Conservation (phyloP, 2,797 vertebrate species). For the Mus caroli region DNA sequence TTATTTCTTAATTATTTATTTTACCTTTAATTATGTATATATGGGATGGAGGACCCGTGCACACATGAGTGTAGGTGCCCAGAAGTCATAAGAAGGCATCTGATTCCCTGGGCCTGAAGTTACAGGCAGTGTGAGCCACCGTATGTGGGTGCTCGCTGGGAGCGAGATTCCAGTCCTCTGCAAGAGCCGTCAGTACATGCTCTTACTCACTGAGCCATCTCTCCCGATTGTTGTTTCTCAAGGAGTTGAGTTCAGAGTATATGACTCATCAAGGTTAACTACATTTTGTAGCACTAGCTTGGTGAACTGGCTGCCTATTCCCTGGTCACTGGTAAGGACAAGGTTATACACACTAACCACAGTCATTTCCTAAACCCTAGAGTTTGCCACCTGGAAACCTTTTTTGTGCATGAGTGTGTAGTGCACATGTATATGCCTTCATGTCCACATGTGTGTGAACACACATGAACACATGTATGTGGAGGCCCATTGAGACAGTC, state of each 20-base stretch:
- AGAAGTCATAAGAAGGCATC: background rate
- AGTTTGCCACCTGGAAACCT: background rate
- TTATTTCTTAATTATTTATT: slow-evolving; percentile 8
- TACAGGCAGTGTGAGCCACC: background rate
- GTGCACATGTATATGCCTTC: background rate
- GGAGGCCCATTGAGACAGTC: background rate
- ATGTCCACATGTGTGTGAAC: background rate
- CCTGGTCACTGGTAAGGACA: background rate
- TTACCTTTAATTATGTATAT: background rate
- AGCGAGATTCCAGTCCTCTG: background rate
- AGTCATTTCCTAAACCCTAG: slow-evolving; percentile 22
- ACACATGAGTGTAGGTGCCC: background rate
- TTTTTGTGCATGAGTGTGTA: background rate
- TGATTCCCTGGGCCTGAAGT: background rate
- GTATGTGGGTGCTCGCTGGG: too few relatives aligned
- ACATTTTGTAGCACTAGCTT: background rate
- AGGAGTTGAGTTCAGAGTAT: background rate
- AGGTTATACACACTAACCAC: background rate
- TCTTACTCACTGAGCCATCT: background rate
- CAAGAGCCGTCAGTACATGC: background rate
- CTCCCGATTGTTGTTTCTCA: slow-evolving; percentile 32
- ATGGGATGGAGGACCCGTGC: too few relatives aligned
- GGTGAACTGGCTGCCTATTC: background rate
- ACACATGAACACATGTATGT: background rate
- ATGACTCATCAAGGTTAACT: background rate